phyloP scores from a whole-genome alignment of 2,888 invertebrate genomes.

The Dicyrtomina minuta region DNA sequence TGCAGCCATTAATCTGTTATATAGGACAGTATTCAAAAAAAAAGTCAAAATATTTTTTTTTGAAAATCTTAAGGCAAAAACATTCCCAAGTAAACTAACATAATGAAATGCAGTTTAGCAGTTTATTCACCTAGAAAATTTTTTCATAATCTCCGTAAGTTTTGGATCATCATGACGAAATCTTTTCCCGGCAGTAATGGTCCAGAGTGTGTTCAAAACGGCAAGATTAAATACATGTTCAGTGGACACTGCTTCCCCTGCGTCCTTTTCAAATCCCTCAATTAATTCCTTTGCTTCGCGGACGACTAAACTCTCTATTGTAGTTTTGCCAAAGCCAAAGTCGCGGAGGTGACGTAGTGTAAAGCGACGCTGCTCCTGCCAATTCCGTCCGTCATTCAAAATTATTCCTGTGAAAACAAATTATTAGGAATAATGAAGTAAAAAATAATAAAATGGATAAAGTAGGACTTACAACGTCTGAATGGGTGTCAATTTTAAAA shows the following conservation, averaged over 20 bases:
- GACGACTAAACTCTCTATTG: neutral
- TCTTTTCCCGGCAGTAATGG: neutral
- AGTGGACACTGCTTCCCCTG: neutral
- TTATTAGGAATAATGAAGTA: too few relatives aligned
- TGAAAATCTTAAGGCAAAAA: neutral
- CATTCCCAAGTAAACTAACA: neutral
- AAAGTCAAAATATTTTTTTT: neutral
- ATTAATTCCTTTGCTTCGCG: neutral
- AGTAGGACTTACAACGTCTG: too few relatives aligned
- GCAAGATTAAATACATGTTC: neutral
- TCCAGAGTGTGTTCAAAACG: neutral
- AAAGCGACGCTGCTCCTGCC: slow-evolving; percentile 1
- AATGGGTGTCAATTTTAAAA: too few relatives aligned
- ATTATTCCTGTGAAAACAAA: too few relatives aligned
- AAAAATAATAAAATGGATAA: too few relatives aligned
- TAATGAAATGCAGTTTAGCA: neutral
- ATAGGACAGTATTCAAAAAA: neutral
- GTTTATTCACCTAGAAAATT: neutral
- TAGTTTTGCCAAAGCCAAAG: neutral
- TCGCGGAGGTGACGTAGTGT: neutral
- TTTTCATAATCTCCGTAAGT: neutral
- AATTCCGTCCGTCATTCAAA: neutral
- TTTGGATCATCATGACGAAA: neutral
- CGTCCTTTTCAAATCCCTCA: neutral
- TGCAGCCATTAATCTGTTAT: neutral